phyloP scores from a whole-genome alignment of 1,140 invertebrate genomes.

The Scaptomyza graminum region DNA sequence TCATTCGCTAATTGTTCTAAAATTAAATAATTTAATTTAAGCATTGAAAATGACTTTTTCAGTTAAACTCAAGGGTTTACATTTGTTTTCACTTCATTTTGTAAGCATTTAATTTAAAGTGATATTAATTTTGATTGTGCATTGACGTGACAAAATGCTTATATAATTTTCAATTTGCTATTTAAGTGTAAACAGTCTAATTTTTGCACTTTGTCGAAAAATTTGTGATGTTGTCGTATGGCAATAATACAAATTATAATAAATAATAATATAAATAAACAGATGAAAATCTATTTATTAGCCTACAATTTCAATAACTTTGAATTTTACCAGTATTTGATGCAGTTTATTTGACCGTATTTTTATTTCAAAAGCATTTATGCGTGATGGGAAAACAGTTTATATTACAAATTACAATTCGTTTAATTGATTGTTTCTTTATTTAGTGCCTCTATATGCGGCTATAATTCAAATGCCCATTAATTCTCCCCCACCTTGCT shows the following conservation, averaged over 20 bases:
- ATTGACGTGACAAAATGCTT: neutral
- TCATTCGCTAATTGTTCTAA: neutral
- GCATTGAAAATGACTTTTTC: neutral
- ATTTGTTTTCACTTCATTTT: neutral
- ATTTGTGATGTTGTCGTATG: no score
- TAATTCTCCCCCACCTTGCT: neutral
- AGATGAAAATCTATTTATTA: no score
- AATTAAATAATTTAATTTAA: constrained; percentile 4
- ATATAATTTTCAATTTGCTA: neutral
- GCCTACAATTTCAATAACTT: no score
- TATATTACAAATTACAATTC: no score
- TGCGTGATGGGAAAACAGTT: no score
- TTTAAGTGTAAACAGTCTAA: no score
- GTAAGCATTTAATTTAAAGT: neutral
- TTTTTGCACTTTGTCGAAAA: no score
- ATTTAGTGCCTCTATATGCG: neutral
- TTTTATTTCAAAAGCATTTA: no score
- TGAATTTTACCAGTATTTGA: no score
- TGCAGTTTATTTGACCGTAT: no score
- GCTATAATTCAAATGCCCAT: neutral
- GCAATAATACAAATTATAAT: no score
- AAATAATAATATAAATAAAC: no score
- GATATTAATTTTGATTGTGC: neutral
- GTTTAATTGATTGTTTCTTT: neutral
- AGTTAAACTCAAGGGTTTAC: neutral